phyloP scores from a whole-genome alignment of 53 echinoderm and acorn worm genomes.

The Holothuria leucospilota region DNA sequence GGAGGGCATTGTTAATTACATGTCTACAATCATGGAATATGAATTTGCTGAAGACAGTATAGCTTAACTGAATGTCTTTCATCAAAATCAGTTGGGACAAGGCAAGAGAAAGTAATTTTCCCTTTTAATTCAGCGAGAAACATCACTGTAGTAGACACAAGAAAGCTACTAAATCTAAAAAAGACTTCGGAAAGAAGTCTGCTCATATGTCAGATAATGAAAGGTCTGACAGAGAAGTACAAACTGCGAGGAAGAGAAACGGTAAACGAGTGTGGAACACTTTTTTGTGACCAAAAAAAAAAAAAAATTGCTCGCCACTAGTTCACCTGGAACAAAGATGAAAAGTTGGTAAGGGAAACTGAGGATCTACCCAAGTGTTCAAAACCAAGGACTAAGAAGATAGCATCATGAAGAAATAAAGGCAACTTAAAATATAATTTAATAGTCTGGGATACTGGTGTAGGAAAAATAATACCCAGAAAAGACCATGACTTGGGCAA shows the following conservation, averaged over 20 bases:
- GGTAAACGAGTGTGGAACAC: conserved; percentile 37
- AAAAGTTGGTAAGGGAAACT: not conserved
- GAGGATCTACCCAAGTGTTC: conserved; percentile 11
- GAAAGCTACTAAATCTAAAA: too few relatives aligned
- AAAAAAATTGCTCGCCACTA: conserved; percentile 36
- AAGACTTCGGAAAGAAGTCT: not conserved
- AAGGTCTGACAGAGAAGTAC: too few relatives aligned
- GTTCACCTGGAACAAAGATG: conserved; percentile 22
- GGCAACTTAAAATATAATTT: conserved; percentile 40
- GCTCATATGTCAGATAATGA: not conserved
- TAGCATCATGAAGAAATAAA: conserved; percentile 25
- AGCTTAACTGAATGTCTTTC: too few relatives aligned
- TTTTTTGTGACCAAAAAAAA: conserved; percentile 26
- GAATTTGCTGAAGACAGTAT: too few relatives aligned
- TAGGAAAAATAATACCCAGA: conserved; percentile 31
- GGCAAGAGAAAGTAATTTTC: too few relatives aligned
- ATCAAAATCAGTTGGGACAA: too few relatives aligned
- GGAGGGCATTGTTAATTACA: too few relatives aligned
- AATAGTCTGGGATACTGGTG: too few relatives aligned
- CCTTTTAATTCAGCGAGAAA: too few relatives aligned
- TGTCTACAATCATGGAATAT: too few relatives aligned
- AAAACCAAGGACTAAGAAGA: conserved; percentile 2
- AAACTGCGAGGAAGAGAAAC: not conserved
- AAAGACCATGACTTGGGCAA: conserved; percentile 26
- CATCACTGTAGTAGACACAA: too few relatives aligned